Evolutionary conservation across 2,888 invertebrate genomes (phyloP), one percentile per base, ranked within the genome.

Genomic region (Eurois occulta): DNA sequence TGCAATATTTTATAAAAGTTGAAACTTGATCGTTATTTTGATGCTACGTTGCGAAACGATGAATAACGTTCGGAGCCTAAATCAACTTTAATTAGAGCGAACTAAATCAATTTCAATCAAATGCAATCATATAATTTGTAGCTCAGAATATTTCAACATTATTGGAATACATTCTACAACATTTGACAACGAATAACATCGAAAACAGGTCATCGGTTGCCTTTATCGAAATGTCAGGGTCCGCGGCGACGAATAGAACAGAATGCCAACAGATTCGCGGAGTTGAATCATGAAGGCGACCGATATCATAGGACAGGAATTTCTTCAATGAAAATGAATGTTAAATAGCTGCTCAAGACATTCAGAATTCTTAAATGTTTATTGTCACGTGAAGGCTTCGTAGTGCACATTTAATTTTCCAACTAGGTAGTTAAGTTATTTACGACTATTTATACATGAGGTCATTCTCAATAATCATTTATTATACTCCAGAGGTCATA

Each of bases 171-270:
- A 87, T 91, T 89, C 83, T 84, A 89, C 91, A 91, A 87, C 86
- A 90, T 92, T 92, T 91, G 88, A 89, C 90, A 88, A 87, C 87
- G 81, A 87, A 91, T 90, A 90, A 89, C 90, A 89, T 90, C 87
- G 86, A 91, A 93, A 93, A 93, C 93, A 91, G 91, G 93, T 93
- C 93, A 93, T 91, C 90, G 89, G 90, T 85, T 92, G 92, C 88
- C 90, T 92, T 89, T 91, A 91, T 87, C 91, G 86, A 96, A 95
- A 96, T 96, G 95, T 96, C 96, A 96, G 94, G 96, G 95, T 94
- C 95, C 91, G 88, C 84, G 87, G 87, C 89, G 89, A 87, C 87
- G 86, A 86, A 88, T 89, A 89, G 88, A 91, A 91, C 92, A 91
- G 92, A 95, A 95, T 95, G 94, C 92, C 95, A 93, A 90, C 90